A percentile compares a stretch with the other conserved stretches of the same genome.
These are phyloP conservation scores for Paraplagusia blochii DNA, from an alignment of 2,113 vertebrate genomes.

Conservation along the genomic window DNA sequence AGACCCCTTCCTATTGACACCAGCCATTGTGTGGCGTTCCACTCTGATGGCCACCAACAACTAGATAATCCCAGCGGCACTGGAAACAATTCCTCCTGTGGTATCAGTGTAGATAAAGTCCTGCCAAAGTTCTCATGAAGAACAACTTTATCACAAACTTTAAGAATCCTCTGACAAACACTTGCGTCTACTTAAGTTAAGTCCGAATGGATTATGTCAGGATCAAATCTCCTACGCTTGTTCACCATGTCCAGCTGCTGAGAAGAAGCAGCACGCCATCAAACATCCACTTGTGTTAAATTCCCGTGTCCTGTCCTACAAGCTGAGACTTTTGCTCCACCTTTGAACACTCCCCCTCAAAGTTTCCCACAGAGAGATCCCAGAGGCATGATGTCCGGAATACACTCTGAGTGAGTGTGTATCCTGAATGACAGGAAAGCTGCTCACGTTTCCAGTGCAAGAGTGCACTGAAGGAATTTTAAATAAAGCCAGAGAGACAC, in stretches of 20 bases:
- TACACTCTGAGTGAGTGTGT: constrained; percentile 52
- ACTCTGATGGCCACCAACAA: constrained; percentile 1
- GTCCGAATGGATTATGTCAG: constrained; percentile 24
- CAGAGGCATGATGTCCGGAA: constrained; percentile 63
- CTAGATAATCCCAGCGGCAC: constrained; percentile 1
- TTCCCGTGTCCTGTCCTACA: constrained; percentile 43
- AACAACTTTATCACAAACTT: constrained; percentile 16
- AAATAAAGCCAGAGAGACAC: constrained; percentile 17
- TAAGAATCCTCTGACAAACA: constrained; percentile 12
- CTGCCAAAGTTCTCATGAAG: constrained; percentile 22
- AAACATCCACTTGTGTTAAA: constrained; percentile 35
- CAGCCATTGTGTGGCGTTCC: constrained; percentile 78
- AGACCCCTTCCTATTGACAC: constrained; percentile 87
- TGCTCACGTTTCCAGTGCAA: constrained; percentile 44
- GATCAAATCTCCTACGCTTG: constrained; percentile 26
- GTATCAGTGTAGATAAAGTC: constrained; percentile 27
- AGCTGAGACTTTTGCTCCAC: constrained; percentile 42
- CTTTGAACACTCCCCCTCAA: constrained; percentile 55
- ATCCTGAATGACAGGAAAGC: constrained; percentile 73
- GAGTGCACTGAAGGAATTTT: constrained; percentile 43
- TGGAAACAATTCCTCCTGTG: constrained; percentile 27
- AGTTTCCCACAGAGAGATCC: constrained; percentile 63
- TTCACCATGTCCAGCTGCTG: constrained; percentile 19
- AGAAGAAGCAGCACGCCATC: constrained; percentile 21
- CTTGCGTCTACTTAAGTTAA: constrained; percentile 7